Evolutionary conservation across 2,888 invertebrate species (phyloP).

Genomic region (Drosophila algonquin): DNA sequence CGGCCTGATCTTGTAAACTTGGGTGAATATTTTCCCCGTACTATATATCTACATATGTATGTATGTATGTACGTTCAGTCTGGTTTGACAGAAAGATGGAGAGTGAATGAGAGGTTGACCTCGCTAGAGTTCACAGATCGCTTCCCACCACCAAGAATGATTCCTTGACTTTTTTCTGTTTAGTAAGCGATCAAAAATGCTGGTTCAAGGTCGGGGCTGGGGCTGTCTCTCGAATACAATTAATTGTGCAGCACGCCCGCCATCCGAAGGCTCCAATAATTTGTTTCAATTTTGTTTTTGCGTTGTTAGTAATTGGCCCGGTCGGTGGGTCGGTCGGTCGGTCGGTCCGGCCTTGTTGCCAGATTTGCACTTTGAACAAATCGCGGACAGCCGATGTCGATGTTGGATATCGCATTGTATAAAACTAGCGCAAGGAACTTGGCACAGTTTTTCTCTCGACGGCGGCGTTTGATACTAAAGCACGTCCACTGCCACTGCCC

Average conservation of each 20-base stretch:
- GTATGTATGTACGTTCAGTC: slow-evolving; percentile 12
- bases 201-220: slow-evolving; percentile 18
- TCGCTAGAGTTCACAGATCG: slow-evolving; percentile 64
- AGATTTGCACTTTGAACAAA: slow-evolving; percentile 54
- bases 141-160: neutral
- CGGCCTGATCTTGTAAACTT: slow-evolving; percentile 45
- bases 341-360: slow-evolving; percentile 49
- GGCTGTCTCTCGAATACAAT: slow-evolving; percentile 45
- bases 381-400: slow-evolving; percentile 66
- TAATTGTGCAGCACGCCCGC: slow-evolving; percentile 49
- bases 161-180: slow-evolving; percentile 15
- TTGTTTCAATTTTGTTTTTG: slow-evolving; percentile 60
- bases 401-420: slow-evolving; percentile 56
- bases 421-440: slow-evolving; percentile 76
- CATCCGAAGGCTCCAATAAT: slow-evolving; percentile 69
- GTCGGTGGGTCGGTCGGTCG: neutral
- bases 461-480: slow-evolving; percentile 42
- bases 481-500: slow-evolving; percentile 19
- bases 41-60: too few species aligned
- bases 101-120: slow-evolving; percentile 36
- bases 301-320: slow-evolving; percentile 68
- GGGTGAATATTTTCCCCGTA: slow-evolving; percentile 35
- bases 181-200: slow-evolving; percentile 33
- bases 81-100: neutral
- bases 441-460: slow-evolving; percentile 71